Evolutionary conservation across 2,888 invertebrate genomes (phyloP), one percentile per base, ranked within the genome.

Genomic region (Nephrotoma flavescens): DNA sequence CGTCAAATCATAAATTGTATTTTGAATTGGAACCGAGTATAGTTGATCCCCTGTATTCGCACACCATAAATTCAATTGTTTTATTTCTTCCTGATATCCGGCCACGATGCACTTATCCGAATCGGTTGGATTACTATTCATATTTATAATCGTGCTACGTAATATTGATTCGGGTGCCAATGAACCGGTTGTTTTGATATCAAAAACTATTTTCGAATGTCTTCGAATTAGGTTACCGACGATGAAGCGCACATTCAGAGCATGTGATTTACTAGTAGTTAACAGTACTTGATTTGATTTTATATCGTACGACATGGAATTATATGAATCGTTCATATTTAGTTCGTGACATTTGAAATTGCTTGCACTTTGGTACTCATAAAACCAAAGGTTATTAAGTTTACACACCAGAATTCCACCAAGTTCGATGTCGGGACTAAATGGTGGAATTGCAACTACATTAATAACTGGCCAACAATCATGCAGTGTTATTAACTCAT

Each of bases 401-500:
- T 95, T 95, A 88, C 96, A 96, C 0, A 95, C 94, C 0, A 96
- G 89, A 12, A 96, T 92, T 0, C 96, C 96, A 15, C 93, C 94
- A 71, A 90, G 89, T 0, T 91, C 90, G 42, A 41, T n/a, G 12
- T 52, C 57, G 5, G 42, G 41, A 4, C 90, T 89, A n/a, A 90
- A 89, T 88, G 92, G 83, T 88, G 94, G 86, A 89, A 95, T 90
- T 88, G 94, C 87, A 89, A 92, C 90, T 89, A 96, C 88, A 89
- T 95, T 94, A 31, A 94, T 94, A 0, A 97, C 96, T 0, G 97
- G 97, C 1, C 96, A 95, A 89, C 94, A 92, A 88, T 96, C 95
- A 0, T 93, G 91, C 0, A 92, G 92, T 0, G 92, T 91, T 12
- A 91, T 90, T 4, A 94, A 89, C 85, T 92, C 92, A 44, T 92